A percentile compares a stretch with the other conserved stretches of the same genome.
phyloP scores from a whole-genome alignment of 2,113 vertebrate species.

The Octodon degus region DNA sequence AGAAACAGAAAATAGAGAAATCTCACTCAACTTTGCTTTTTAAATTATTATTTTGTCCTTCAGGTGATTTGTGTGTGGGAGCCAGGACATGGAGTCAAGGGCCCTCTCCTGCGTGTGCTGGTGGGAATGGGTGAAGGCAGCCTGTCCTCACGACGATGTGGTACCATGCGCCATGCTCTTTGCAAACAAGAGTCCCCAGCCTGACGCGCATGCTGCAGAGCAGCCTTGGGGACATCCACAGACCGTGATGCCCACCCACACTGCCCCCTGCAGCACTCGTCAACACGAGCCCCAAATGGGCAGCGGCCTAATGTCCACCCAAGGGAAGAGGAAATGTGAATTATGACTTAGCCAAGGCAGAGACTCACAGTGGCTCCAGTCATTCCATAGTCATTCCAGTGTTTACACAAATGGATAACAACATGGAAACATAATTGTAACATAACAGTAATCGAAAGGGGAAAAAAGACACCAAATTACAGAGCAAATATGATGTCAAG shows the following conservation, averaged over 20 bases:
- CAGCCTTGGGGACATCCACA: background rate
- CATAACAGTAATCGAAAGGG: background rate
- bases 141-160: accelerated
- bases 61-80: background rate
- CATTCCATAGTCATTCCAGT: background rate
- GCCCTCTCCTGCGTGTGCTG: accelerated
- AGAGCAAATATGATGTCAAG: background rate
- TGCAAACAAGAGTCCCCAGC: background rate
- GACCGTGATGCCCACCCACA: background rate
- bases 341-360: background rate
- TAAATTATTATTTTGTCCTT: background rate
- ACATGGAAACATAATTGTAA: background rate
- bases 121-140: accelerated
- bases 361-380: background rate
- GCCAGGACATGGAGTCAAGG: background rate
- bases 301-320: background rate
- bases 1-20: background rate
- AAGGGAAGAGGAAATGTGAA: background rate
- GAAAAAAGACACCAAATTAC: background rate
- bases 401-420: background rate
- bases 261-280: background rate
- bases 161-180: accelerated
- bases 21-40: background rate
- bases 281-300: background rate
- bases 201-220: background rate